Evolutionary conservation across 2,113 vertebrate species (phyloP).

Genomic region (Crypturellus undulatus): DNA sequence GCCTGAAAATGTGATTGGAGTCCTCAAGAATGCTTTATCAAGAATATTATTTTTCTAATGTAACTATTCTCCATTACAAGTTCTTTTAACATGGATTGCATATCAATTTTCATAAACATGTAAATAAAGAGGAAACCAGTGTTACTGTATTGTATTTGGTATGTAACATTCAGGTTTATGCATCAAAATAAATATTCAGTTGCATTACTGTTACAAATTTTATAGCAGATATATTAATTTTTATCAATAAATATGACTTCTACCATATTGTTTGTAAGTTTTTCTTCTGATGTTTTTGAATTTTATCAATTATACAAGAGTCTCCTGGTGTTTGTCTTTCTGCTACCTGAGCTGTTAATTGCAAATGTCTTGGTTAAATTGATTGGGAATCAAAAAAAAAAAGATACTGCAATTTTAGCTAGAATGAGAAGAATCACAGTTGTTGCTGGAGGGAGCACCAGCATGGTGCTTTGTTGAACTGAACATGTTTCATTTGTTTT

Average conservation of each 20-base stretch:
- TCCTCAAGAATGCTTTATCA: constrained; percentile 84
- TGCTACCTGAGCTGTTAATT: background rate
- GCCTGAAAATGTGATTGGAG: constrained; percentile 82
- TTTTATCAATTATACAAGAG: background rate
- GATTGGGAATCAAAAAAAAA: background rate
- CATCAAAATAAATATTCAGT: constrained; percentile 84
- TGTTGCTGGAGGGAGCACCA: background rate
- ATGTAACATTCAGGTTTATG: constrained; percentile 85
- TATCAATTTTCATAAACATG: constrained; percentile 85
- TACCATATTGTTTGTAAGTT: constrained; percentile 69
- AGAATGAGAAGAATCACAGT: background rate
- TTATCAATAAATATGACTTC: constrained; percentile 87
- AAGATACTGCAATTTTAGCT: background rate
- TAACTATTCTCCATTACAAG: constrained; percentile 80
- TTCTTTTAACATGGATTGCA: constrained; percentile 82
- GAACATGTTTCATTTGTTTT: background rate
- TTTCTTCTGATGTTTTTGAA: constrained; percentile 28
- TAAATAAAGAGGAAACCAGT: constrained; percentile 82
- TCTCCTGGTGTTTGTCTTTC: background rate
- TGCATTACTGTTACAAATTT: constrained; percentile 86
- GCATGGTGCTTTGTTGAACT: background rate
- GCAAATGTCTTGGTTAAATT: background rate
- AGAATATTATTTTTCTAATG: constrained; percentile 88
- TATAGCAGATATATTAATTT: constrained; percentile 87
- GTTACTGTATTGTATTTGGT: constrained; percentile 84